Base-by-base conservation (phyloP, 2,113 vertebrate species). In the Triplophysa siluroides region DNA sequence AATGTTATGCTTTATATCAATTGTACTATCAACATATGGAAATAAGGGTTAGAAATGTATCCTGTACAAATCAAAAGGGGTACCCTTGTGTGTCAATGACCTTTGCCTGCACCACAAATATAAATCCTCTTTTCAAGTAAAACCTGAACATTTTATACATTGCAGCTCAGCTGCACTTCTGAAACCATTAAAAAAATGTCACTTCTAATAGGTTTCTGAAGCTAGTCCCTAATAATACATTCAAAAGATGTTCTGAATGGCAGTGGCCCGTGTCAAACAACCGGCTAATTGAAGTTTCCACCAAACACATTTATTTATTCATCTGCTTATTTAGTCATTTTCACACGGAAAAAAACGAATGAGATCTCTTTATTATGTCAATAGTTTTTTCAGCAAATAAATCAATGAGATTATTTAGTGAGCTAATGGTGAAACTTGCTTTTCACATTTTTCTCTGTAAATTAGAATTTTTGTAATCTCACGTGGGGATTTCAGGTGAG, bases 261-360 rank as follows among this genome's bases (percentile, higher is more conserved):
- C 69, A 65, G 62, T 6, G 14, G 21, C 11, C 33, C 56, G 70
- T 73, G 56, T 76, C 58, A 81, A 81, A 68, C 43, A 78, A 64
- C 45, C 43, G 5, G 61, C 58, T 71, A 76, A 84, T 71, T 76
- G 56, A 82, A 65, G 47, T 62, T 80, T 21, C 4, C 8, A 50
- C 62, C 14, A 63, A 67, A 67, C 75, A 23, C 47, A 7, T 69
- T 70, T 64, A 74, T 74, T 71, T 78, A 64, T 77, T 77, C 43
- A 77, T 76, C 62, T 78, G 69, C 66, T 78, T 82, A 29, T 72
- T 77, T 7, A 41, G 45, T 71, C 14, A 24, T 54, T 58, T 70
- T 23, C 19, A 50, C 2, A 50, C 3, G 1, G 2, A 12, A 50
- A 50, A 11, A 50, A 33, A 33, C 29, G 29, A 33, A 38, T 38